These are phyloP conservation scores for Condylura cristata DNA, from an alignment of 2,113 vertebrate species.

Conservation along the genomic window DNA sequence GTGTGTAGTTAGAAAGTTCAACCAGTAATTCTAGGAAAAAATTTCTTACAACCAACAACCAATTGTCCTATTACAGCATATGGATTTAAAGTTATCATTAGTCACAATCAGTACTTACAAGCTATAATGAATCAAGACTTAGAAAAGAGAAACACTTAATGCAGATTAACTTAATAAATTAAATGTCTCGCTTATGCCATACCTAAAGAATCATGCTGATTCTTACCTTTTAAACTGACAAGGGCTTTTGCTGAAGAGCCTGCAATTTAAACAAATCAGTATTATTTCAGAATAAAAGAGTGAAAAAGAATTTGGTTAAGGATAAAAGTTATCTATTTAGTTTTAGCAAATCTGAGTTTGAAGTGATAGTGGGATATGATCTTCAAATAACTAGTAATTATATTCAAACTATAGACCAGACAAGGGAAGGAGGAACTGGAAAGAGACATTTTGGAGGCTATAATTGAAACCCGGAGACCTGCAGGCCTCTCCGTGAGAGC, in stretches of 20 bases:
- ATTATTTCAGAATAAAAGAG: constrained; percentile 65
- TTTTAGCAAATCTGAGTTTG: background rate
- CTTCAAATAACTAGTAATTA: background rate
- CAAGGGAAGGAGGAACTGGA: background rate
- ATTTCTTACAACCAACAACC: background rate
- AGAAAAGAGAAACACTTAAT: constrained; percentile 17
- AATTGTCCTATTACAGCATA: background rate
- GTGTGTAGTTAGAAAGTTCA: background rate
- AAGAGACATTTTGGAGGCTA: background rate
- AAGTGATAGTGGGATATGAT: background rate
- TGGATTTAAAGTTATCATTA: constrained; percentile 54
- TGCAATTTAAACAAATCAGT: constrained; percentile 83
- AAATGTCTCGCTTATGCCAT: constrained; percentile 32
- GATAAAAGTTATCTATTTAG: background rate
- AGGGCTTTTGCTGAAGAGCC: constrained; percentile 99
- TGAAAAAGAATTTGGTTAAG: background rate
- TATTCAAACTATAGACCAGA: background rate
- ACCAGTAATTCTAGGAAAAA: background rate
- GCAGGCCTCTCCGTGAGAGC: background rate
- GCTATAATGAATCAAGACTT: constrained; percentile 14
- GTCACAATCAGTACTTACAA: constrained; percentile 46
- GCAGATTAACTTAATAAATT: constrained; percentile 45
- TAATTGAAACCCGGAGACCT: background rate
- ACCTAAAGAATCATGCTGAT: constrained; percentile 63
- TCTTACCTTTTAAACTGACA: constrained; percentile 98